Evolutionary conservation across 92 coral and sea anemone species (phyloP).

Genomic region (Micromussa lordhowensis): DNA sequence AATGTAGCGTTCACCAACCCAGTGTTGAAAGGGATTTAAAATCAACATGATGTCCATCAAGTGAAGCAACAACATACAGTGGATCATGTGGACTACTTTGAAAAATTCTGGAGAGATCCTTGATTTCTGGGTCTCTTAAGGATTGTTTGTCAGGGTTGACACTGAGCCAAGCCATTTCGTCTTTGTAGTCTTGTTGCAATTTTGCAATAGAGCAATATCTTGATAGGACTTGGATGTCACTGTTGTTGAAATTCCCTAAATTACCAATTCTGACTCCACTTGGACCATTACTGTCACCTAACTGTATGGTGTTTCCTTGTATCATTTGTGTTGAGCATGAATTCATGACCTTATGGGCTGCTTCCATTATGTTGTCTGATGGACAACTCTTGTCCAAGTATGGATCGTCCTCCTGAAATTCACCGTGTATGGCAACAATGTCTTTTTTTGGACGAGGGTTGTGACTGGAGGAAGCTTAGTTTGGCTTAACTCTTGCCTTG

Average conservation of each 20-base stretch:
- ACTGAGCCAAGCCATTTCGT: conserved; percentile 19
- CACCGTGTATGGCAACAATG: conserved; percentile 30
- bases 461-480: conserved; percentile 40
- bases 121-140: background rate
- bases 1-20: conserved; percentile 31
- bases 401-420: conserved; percentile 24
- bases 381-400: conserved; percentile 26
- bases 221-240: background rate
- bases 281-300: conserved; percentile 13
- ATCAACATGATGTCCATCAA: conserved; percentile 13
- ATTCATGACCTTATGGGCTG: conserved; percentile 11
- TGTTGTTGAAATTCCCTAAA: background rate
- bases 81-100: background rate
- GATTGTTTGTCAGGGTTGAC: background rate
- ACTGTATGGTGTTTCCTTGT: conserved; percentile 12
- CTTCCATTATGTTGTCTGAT: background rate
- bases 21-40: conserved; percentile 24
- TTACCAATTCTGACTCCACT: conserved; percentile 1
- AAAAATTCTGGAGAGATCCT: background rate
- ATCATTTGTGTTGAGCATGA: conserved; percentile 14
- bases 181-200: conserved; percentile 6
- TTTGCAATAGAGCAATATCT: conserved; percentile 4
- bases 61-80: background rate
- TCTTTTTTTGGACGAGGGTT: background rate
- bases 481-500: conserved; percentile 22